phyloP scores from a whole-genome alignment of 2,888 invertebrate species.

The Melanophora roralis region DNA sequence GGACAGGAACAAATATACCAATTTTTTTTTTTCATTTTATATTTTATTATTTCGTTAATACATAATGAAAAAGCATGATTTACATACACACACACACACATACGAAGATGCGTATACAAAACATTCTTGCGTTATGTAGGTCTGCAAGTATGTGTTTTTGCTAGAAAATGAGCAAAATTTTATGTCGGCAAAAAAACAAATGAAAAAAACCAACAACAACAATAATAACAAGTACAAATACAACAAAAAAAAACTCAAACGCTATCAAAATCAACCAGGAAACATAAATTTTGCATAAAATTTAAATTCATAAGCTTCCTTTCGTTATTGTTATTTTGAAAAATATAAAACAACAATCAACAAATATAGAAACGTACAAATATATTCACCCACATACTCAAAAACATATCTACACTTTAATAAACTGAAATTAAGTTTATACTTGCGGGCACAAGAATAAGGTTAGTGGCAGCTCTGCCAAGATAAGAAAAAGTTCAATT shows the following conservation, averaged over 20 bases:
- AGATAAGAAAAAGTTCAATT: too few relatives aligned
- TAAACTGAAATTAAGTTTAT: background rate
- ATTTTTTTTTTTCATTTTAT: background rate
- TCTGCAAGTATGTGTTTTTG: background rate
- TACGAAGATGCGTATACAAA: background rate
- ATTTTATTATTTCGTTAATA: constrained; percentile 4
- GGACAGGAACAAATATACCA: too few relatives aligned
- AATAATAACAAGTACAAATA: background rate
- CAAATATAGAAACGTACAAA: background rate
- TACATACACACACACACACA: background rate
- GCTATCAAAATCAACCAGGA: constrained; percentile 57
- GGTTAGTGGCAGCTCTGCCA: too few relatives aligned
- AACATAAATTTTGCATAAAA: constrained; percentile 61
- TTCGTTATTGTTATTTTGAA: constrained; percentile 46
- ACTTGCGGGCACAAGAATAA: background rate
- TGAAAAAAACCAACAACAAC: background rate
- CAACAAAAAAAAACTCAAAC: too few relatives aligned
- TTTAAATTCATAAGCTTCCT: constrained; percentile 61
- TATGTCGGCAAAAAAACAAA: constrained; percentile 6
- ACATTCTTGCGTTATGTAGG: background rate
- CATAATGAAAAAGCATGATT: background rate
- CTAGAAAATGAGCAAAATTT: background rate
- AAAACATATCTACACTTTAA: background rate
- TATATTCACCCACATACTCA: background rate
- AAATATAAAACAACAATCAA: constrained; percentile 14